Base-by-base conservation (phyloP, 2,113 vertebrate genomes). In the Brienomyrus brachyistius region DNA sequence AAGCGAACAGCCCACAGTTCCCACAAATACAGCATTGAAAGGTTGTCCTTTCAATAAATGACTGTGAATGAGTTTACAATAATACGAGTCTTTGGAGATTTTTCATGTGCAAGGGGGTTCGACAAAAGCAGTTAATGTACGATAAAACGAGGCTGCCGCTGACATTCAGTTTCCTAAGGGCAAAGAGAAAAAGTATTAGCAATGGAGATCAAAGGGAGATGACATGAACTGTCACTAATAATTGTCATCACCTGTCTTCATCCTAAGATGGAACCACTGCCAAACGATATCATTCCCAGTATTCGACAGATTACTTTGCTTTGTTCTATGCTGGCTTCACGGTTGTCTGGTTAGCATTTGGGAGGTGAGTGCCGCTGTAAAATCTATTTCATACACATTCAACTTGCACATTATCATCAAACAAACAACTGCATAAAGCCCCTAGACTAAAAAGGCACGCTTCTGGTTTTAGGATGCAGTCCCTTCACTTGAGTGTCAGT, bases 331-430 rank as follows among this genome's bases (percentile, higher is more conserved):
- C 50, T 35, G 47, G 85, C 85, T 51, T 27, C 31, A 7, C 11
- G 27, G n/a, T 21, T 48, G 51, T 51, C 47, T 50, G 27, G 27
- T 40, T 87, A 56, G 45, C n/a, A n/a, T 87, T n/a, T 52, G 50
- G n/a, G 50, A 35, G 88, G 27, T 54, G 15, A 40, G 83, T 6
- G 80, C 43, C 13, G 77, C 74, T 59, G 77, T 40, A 54, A 80
- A 89, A 62, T n/a, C 88, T 31, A 45, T 11, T 56, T 52, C 35
- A 89, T 21, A 62, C 50, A 85, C 51, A 83, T 89, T 56, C 77
- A 85, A 45, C 77, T 85, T 85, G 23, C 23, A 89, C 40, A 62
- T 89, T 89, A 84, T 89, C 89, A 84, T 89, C 89, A 89, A 59
- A 48, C 70, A 56, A 51, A 23, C 88, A 89, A 89, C 51, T 35